Percentiles rank a stretch among this genome's conserved stretches.
Conservation (phyloP, 2,113 vertebrate species). For the Oryctolagus cuniculus region DNA sequence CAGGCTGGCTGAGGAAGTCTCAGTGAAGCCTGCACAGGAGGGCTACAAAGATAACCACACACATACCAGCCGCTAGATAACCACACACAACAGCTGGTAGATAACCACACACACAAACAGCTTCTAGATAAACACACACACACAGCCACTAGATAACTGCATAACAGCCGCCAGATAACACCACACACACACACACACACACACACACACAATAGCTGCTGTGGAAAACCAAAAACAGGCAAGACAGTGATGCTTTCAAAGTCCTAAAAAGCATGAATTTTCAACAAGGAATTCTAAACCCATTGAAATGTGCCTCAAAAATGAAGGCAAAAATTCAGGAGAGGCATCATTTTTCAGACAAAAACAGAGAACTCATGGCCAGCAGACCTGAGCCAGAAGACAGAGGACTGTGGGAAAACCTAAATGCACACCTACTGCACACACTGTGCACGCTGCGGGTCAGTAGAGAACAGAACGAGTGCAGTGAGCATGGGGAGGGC, state of each 20-base stretch:
- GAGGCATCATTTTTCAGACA: neutral
- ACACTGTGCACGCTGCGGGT: neutral
- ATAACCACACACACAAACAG: too few relatives aligned
- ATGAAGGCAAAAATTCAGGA: neutral
- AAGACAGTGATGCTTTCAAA: neutral
- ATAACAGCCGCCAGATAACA: too few relatives aligned
- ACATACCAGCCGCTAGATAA: too few relatives aligned
- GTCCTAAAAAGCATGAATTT: too few relatives aligned
- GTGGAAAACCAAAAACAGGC: neutral
- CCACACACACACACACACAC: too few relatives aligned
- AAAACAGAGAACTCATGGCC: neutral
- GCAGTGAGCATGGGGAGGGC: too few relatives aligned
- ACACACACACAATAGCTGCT: neutral
- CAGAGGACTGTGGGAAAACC: neutral
- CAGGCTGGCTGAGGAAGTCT: neutral
- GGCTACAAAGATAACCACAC: too few relatives aligned
- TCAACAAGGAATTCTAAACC: neutral
- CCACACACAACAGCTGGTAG: too few relatives aligned
- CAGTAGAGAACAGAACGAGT: neutral
- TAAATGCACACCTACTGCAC: too few relatives aligned
- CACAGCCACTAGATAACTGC: too few relatives aligned
- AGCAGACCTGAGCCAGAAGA: neutral
- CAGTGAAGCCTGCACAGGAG: neutral
- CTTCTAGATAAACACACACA: too few relatives aligned
- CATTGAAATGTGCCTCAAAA: neutral